Evolutionary conservation across 37 sponge, comb jelly and placozoan species (phyloP).

Genomic region (Beroe ovata): DNA sequence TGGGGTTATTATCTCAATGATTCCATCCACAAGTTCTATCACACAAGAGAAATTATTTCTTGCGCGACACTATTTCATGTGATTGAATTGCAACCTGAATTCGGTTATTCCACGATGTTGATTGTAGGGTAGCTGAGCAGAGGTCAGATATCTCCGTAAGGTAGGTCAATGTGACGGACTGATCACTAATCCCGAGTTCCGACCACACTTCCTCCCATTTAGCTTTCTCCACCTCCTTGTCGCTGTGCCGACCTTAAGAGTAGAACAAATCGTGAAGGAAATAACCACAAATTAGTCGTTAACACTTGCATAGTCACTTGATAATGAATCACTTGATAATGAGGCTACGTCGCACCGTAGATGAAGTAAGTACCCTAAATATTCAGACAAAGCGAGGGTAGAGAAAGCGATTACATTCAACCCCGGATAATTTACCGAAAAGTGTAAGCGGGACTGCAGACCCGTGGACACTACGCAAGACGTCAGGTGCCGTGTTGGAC

Average conservation of each 20-base stretch:
- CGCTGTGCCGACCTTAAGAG: conserved; percentile 45
- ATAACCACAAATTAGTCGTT: no score
- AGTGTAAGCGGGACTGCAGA: not conserved
- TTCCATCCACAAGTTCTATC: no score
- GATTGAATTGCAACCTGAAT: no score
- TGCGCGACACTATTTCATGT: no score
- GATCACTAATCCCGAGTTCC: conserved; percentile 58
- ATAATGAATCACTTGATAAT: no score
- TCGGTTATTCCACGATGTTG: conserved; percentile 10
- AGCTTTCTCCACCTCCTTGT: not conserved
- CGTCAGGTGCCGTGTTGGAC: conserved; percentile 21
- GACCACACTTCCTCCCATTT: conserved; percentile 48
- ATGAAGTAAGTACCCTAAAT: no score
- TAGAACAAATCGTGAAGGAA: not conserved
- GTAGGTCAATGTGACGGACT: not conserved
- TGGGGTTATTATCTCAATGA: no score
- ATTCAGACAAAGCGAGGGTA: no score
- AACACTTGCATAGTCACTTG: no score
- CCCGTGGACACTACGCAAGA: not conserved
- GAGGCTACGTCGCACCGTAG: no score
- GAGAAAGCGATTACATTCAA: no score
- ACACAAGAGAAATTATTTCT: no score
- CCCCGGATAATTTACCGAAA: conserved; percentile 10
- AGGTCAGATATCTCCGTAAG: conserved; percentile 6
- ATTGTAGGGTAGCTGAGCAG: not conserved